phyloP scores from a whole-genome alignment of 2,113 vertebrate species.

The Scalopus aquaticus region DNA sequence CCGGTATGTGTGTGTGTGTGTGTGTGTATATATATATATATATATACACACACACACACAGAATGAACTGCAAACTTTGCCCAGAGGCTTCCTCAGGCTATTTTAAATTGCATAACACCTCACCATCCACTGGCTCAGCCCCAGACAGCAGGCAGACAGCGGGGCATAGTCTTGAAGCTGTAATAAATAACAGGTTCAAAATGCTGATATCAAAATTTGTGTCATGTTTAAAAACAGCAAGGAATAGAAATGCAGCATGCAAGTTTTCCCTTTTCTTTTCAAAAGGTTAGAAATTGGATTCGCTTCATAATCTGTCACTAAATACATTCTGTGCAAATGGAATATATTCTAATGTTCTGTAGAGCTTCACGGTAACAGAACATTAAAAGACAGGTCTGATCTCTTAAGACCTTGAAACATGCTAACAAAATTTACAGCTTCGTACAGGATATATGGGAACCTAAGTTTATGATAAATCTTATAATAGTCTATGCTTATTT shows the following conservation, averaged over 20 bases:
- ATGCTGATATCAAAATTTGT: constrained; percentile 64
- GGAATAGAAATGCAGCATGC: background rate
- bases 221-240: constrained; percentile 25
- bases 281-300: constrained; percentile 47
- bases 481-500: background rate
- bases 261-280: background rate
- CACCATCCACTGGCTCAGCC: background rate
- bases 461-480: background rate
- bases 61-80: constrained; percentile 55
- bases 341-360: constrained; percentile 33
- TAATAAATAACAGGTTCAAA: constrained; percentile 63
- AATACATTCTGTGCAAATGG: constrained; percentile 22
- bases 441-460: background rate
- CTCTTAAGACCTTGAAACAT: background rate
- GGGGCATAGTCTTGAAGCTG: constrained; percentile 12
- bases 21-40: too few species aligned
- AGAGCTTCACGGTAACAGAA: background rate
- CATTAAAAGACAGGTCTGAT: background rate
- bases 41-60: background rate
- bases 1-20: background rate
- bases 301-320: constrained; percentile 39
- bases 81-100: constrained; percentile 13
- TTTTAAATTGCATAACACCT: constrained; percentile 69
- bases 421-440: background rate
- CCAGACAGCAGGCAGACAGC: constrained; percentile 55